Conservation (phyloP, 2,113 vertebrate genomes). For the Gallinago media region DNA sequence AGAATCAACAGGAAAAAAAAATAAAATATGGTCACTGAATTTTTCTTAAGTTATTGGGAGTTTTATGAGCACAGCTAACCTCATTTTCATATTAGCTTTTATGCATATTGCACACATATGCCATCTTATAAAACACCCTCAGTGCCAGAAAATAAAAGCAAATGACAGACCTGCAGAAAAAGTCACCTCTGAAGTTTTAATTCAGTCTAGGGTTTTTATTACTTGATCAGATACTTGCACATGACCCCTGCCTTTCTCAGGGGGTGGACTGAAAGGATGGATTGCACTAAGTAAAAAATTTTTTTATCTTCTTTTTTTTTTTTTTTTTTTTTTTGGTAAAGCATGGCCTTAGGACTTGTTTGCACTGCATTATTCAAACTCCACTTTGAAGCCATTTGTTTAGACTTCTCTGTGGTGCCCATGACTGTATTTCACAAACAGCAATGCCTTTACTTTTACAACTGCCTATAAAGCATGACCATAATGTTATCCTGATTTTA, state of each 20-base stretch:
- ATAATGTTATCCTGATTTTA: conserved; percentile 3
- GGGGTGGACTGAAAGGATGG: background rate
- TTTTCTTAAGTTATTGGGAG: background rate
- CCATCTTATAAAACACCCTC: background rate
- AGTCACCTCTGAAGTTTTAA: background rate
- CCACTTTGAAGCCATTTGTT: background rate
- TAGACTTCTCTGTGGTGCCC: background rate
- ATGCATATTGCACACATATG: background rate
- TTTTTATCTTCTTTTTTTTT: background rate
- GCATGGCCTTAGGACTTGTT: background rate
- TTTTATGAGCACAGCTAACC: background rate
- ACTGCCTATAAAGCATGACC: background rate
- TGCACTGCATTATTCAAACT: background rate
- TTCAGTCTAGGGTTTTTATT: background rate
- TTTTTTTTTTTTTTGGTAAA: background rate
- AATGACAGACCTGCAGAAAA: background rate
- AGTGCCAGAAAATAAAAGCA: background rate
- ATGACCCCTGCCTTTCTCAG: background rate
- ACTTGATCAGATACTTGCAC: background rate
- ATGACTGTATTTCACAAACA: background rate
- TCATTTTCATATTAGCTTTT: background rate
- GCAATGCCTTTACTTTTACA: background rate
- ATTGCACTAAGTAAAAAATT: background rate
- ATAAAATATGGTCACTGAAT: background rate
- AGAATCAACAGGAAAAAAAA: background rate